These are phyloP conservation scores for Caerostris extrusa DNA, from an alignment of 1,140 invertebrate species.

Conservation along the genomic window DNA sequence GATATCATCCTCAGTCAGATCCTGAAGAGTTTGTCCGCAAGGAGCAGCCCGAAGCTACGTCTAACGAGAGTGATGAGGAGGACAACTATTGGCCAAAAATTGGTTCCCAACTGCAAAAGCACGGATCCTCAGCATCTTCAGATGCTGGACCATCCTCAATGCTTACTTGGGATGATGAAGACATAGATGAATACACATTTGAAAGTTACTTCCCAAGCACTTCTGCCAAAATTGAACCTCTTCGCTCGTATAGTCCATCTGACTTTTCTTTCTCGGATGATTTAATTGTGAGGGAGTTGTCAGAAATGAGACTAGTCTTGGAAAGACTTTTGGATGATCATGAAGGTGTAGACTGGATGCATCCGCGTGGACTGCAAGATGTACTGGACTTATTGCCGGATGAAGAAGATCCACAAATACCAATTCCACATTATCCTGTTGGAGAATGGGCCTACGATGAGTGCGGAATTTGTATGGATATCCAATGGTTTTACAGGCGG, in stretches of 20 bases:
- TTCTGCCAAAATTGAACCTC: neutral
- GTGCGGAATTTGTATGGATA: slow-evolving; percentile 79
- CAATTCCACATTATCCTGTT: slow-evolving; percentile 76
- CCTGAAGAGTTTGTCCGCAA: slow-evolving; percentile 50
- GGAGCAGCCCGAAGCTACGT: neutral
- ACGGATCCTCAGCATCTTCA: neutral
- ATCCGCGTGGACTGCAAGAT: neutral
- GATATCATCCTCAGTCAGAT: slow-evolving; percentile 75
- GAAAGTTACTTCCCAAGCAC: neutral
- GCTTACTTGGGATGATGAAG: neutral
- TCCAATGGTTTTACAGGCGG: slow-evolving; percentile 78
- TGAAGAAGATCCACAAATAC: neutral
- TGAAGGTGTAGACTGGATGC: slow-evolving; percentile 16
- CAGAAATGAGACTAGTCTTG: slow-evolving; percentile 62
- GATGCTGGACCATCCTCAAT: neutral
- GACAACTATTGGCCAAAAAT: neutral
- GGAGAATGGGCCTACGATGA: slow-evolving; percentile 76
- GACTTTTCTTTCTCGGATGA: neutral
- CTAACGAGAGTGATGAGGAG: neutral
- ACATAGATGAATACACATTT: slow-evolving; percentile 5
- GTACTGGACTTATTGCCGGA: slow-evolving; percentile 56
- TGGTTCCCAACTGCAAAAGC: neutral
- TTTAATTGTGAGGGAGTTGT: slow-evolving; percentile 44
- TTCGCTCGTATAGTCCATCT: neutral
- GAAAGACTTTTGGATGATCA: slow-evolving; percentile 63